These are phyloP conservation scores for Idaea biselata DNA, from an alignment of 2,888 invertebrate species.

Conservation along the genomic window DNA sequence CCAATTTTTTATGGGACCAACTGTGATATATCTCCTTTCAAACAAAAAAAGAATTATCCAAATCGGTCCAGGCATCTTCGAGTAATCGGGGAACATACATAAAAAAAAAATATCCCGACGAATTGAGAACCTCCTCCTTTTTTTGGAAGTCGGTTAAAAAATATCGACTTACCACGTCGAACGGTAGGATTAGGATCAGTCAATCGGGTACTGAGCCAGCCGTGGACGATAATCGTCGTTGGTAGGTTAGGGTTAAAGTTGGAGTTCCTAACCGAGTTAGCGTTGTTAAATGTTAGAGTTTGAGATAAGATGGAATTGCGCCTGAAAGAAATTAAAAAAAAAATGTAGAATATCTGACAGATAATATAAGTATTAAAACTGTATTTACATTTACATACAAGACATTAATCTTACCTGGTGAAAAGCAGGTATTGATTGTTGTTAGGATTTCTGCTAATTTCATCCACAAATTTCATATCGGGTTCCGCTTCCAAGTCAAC, in stretches of 20 bases:
- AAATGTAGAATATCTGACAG: not conserved
- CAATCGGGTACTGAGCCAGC: constrained; percentile 50
- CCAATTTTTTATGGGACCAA: too few species aligned
- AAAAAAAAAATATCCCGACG: too few species aligned
- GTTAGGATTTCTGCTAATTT: constrained; percentile 13
- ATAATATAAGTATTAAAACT: not conserved
- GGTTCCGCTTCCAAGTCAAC: not conserved
- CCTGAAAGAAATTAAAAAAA: constrained; percentile 29
- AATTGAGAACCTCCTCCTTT: too few species aligned
- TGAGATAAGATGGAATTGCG: constrained; percentile 38
- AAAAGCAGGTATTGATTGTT: not conserved
- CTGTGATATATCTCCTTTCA: too few species aligned
- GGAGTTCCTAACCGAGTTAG: constrained; percentile 41
- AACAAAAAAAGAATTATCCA: too few species aligned
- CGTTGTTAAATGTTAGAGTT: constrained; percentile 39
- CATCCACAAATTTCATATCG: not conserved
- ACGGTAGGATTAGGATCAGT: constrained; percentile 45
- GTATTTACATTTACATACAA: too few species aligned
- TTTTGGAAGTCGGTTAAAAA: too few species aligned
- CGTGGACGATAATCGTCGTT: constrained; percentile 51
- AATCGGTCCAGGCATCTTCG: too few species aligned
- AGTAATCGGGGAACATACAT: too few species aligned
- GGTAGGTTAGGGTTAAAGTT: constrained; percentile 45
- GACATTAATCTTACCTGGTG: constrained; percentile 9
- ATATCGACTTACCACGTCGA: constrained; percentile 37